Evolutionary conservation across 2,888 invertebrate species (phyloP).

Genomic region (Rhaphigaster nebulosa): DNA sequence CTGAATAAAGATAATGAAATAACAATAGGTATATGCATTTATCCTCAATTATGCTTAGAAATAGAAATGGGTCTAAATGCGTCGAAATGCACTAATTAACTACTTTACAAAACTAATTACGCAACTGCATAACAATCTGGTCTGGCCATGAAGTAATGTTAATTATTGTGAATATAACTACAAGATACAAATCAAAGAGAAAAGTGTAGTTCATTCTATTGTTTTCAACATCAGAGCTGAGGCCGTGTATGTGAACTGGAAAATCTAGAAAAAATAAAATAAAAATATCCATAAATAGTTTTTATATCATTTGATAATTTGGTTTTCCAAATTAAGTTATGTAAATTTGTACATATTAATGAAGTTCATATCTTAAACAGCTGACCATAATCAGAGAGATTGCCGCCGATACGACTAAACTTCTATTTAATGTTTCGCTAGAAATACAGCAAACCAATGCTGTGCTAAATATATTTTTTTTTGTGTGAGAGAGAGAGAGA

Average conservation of each 20-base stretch:
- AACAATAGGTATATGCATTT: background rate
- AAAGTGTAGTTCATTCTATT: background rate
- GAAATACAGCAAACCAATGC: no score
- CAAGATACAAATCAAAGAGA: background rate
- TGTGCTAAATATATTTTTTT: no score
- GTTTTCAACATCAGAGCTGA: conserved; percentile 1
- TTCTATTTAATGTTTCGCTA: no score
- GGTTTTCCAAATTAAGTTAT: no score
- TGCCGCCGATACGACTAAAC: no score
- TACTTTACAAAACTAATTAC: background rate
- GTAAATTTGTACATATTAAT: no score
- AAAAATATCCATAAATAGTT: background rate
- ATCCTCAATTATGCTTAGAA: background rate
- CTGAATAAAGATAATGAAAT: no score
- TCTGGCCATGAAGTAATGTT: background rate
- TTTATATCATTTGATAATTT: no score
- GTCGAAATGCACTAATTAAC: background rate
- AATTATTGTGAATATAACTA: background rate
- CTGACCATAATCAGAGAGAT: no score
- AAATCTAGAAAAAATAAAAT: background rate
- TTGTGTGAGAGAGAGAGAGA: no score
- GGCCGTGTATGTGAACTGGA: background rate
- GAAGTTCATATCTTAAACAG: no score
- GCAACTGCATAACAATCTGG: background rate
- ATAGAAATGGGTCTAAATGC: background rate